A percentile compares a stretch with the other conserved stretches of the same genome.
Conservation (phyloP, 2,888 invertebrate genomes). For the Hyalella azteca region DNA sequence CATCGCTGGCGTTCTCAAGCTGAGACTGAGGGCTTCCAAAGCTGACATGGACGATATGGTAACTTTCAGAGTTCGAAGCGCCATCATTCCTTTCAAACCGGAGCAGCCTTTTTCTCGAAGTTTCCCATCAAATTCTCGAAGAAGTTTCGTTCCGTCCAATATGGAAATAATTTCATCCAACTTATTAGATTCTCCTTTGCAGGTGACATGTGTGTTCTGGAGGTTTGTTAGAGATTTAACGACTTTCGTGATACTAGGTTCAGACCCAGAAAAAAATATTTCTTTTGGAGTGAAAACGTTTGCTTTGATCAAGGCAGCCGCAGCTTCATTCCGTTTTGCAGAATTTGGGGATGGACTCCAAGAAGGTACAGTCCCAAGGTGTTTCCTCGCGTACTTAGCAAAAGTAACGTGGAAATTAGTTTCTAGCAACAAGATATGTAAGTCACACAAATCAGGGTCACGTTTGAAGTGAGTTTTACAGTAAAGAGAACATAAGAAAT, state of each 20-base stretch:
- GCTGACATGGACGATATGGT: not conserved
- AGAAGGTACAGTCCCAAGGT: not conserved
- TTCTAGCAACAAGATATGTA: not conserved
- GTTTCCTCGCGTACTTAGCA: not conserved
- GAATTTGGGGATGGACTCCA: not conserved
- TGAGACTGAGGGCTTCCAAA: not conserved
- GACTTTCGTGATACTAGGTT: not conserved
- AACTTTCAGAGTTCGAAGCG: not conserved
- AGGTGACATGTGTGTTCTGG: not conserved
- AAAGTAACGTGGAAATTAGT: not conserved
- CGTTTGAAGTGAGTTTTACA: not conserved
- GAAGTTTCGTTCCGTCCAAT: not conserved
- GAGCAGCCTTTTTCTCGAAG: slow-evolving; percentile 1
- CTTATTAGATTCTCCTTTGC: not conserved
- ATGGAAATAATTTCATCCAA: not conserved
- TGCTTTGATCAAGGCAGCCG: not conserved
- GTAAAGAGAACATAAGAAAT: not conserved
- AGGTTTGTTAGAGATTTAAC: not conserved
- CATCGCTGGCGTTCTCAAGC: not conserved
- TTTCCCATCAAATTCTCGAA: not conserved
- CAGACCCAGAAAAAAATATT: not conserved
- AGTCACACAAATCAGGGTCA: not conserved
- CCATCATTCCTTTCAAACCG: not conserved
- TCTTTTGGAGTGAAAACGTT: not conserved
- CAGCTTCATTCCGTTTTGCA: not conserved